These are phyloP conservation scores for Lampris incognitus DNA, from an alignment of 2,113 vertebrate species.

Conservation along the genomic window DNA sequence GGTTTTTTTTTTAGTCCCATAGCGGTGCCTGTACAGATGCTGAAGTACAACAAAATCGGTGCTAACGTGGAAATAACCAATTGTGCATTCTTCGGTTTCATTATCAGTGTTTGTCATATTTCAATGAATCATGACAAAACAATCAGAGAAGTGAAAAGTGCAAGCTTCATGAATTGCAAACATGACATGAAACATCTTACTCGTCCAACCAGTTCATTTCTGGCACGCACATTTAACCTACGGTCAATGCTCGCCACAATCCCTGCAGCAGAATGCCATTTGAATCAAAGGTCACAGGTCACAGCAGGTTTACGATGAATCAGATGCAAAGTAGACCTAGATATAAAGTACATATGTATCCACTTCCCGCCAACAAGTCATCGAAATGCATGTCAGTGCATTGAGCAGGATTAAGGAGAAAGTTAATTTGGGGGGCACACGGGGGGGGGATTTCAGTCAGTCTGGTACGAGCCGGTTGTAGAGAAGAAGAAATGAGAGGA, in stretches of 20 bases:
- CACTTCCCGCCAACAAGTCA: constrained; percentile 44
- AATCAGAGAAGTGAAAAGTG: constrained; percentile 46
- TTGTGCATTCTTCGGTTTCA: constrained; percentile 27
- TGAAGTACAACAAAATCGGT: constrained; percentile 19
- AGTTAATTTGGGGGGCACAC: neutral
- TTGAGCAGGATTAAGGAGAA: neutral
- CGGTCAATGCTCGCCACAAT: constrained; percentile 14
- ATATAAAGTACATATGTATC: constrained; percentile 67
- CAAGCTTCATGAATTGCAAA: constrained; percentile 9
- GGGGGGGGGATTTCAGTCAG: constrained; percentile 49
- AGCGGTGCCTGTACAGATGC: constrained; percentile 8
- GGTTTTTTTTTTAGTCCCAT: neutral
- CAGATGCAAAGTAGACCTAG: constrained; percentile 41
- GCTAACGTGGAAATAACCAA: neutral
- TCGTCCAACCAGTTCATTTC: constrained; percentile 4
- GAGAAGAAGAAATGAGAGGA: constrained; percentile 5
- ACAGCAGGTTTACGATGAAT: constrained; percentile 77
- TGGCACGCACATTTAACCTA: constrained; percentile 22
- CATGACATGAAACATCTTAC: neutral
- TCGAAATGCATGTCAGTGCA: constrained; percentile 52
- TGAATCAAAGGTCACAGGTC: constrained; percentile 61
- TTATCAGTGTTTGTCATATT: constrained; percentile 25
- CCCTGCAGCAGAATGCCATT: constrained; percentile 42
- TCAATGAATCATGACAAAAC: constrained; percentile 57
- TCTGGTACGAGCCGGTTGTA: constrained; percentile 7